A percentile compares a stretch with the other conserved stretches of the same genome.
Evolutionary conservation across 2,888 invertebrate genomes (phyloP).

Genomic region (Ischnura elegans): DNA sequence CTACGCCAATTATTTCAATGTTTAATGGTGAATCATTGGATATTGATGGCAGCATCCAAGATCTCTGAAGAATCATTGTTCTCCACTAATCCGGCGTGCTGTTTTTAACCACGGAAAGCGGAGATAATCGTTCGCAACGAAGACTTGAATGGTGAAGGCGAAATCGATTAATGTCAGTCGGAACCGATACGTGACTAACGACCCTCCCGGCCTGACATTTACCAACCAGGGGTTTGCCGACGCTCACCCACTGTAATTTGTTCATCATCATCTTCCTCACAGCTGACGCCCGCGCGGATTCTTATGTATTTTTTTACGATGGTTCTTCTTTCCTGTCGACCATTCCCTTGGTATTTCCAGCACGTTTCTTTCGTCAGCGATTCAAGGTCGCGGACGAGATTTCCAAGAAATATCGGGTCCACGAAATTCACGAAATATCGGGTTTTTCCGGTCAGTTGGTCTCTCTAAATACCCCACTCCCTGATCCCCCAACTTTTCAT

Average conservation of each 20-base stretch:
- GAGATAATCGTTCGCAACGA: background rate
- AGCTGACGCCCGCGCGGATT: background rate
- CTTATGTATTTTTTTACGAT: background rate
- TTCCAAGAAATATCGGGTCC: constrained; percentile 14
- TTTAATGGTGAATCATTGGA: background rate
- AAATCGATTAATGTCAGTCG: background rate
- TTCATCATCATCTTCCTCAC: background rate
- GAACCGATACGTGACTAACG: background rate
- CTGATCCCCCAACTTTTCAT: too few species aligned
- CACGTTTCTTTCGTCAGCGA: background rate
- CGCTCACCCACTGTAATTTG: background rate
- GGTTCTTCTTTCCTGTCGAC: background rate
- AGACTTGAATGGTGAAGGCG: background rate
- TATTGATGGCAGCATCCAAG: background rate
- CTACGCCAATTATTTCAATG: too few species aligned
- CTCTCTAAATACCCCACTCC: too few species aligned
- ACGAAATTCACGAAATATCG: background rate
- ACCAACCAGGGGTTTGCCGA: background rate
- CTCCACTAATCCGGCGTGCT: background rate
- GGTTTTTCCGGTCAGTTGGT: background rate
- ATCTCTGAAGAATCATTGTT: background rate
- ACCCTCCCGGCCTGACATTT: constrained; percentile 23
- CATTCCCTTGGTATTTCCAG: background rate
- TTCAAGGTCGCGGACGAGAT: background rate
- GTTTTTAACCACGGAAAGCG: background rate